Base-by-base conservation (phyloP, 2,888 invertebrate genomes). In the Pammene aurita region DNA sequence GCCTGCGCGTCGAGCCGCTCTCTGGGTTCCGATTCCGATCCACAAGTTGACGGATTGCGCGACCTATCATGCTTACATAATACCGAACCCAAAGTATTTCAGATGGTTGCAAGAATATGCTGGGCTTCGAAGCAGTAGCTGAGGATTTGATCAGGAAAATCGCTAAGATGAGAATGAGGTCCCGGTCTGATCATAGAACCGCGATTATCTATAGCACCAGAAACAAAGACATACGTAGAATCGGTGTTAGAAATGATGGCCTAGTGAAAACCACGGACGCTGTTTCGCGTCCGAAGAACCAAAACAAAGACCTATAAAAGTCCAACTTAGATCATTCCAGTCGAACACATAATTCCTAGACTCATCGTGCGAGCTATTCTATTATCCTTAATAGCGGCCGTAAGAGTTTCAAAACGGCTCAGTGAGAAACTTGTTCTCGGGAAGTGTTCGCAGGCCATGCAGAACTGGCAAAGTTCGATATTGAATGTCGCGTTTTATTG, bases 371-470 rank as follows among this genome's bases (percentile, higher is more conserved):
- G 77, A 84, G 80, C 87, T 84, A 88, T 91, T 87, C 90, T 87
- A 89, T 92, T 92, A 91, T 91, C 90, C 88, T 85, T 90, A 90
- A 91, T 90, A 88, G 90, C 85, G 82, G 85, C 85, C 84, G 87
- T 88, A 84, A 89, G 88, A 91, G 90, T 91, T 92, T 90, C 90
- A 90, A 90, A 92, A 89, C 85, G 86, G 87, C 86, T 87, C 81
- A 77, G 83, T 88, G 85, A 86, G 80, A 86, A 91, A 91, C 87
- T 92, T 90, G 88, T 84, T 85, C 87, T 80, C 80, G 77, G 83
- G 81, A 86, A 86, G 87, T 84, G 87, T 88, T 88, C 82, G 84
- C 85, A 81, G 85, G 81, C 85, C 84, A 85, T 83, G 86, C 87
- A 83, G 83, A 78, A 78, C 81, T 76, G 74, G 77, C 76, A 80